Evolutionary conservation across 1,140 invertebrate genomes (phyloP), one percentile per base, ranked within the genome.

Genomic region (Drosophila nigrodunni): DNA sequence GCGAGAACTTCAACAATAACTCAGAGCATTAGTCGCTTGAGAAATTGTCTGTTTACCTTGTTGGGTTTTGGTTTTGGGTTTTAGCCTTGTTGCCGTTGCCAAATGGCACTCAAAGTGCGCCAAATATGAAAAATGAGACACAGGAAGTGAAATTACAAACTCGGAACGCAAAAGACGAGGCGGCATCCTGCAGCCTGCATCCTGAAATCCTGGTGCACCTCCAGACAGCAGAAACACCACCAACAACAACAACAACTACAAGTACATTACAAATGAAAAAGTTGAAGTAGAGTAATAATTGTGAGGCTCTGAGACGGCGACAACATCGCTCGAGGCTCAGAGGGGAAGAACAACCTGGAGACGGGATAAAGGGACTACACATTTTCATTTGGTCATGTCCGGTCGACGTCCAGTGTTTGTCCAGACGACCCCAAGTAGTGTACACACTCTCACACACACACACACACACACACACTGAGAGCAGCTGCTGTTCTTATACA

Each of bases 351-450:
- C 2, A 30, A 30, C 39, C 39, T 11, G 10, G 39, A 47, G 44
- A 47, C 13, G 5, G 44, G 15, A 64, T 30, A 5, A 30, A 30
- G 25, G 25, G 55, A 57, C 77, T 77, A 83, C 83, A 88, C 85
- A 89, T 88, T 88, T 89, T 88, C 85, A 89, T 88, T 88, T 85
- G 83, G 85, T 82, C 83, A 80, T 87, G 83, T 87, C 83, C 83
- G 83, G 83, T 64, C 78, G 82, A 76, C 78, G 72, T 80, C 46
- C 78, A 88, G 83, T 87, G 87, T 92, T 92, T 92, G 83, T 88
- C 83, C 90, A 92, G 90, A 92, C 90, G 78, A 92, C 90, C 90
- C 87, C 82, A 91, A 91, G 87, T 91, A 80, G 77, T 70, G 75
- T 71, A 74, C 67, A 86, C 69, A 78, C 69, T 39, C 69, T 39